phyloP scores from a whole-genome alignment of 2,797 vertebrate species.

The Otolemur crassicaudatus region DNA sequence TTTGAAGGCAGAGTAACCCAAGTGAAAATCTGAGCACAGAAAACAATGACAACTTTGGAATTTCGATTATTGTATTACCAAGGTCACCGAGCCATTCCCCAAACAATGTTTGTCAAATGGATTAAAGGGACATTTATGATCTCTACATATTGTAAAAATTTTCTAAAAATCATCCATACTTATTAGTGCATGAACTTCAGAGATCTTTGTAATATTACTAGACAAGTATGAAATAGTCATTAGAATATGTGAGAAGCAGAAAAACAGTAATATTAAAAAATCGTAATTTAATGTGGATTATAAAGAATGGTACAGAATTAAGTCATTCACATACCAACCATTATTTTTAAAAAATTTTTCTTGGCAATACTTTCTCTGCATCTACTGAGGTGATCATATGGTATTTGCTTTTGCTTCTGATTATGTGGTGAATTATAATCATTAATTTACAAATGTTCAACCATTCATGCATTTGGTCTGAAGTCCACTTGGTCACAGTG shows the following conservation, averaged over 20 bases:
- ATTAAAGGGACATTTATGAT: background rate
- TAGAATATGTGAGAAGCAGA: background rate
- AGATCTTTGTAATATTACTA: background rate
- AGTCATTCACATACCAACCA: background rate
- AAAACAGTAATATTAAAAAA: background rate
- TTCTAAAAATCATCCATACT: background rate
- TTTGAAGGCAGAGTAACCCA: background rate
- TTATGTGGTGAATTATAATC: background rate
- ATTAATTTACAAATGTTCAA: background rate
- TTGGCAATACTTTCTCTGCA: background rate
- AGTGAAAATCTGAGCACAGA: background rate
- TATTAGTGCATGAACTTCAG: background rate
- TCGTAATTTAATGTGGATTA: background rate
- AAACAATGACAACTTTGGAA: background rate
- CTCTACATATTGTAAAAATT: background rate
- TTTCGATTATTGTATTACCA: background rate
- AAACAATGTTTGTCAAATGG: conserved; percentile 5
- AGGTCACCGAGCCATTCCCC: background rate
- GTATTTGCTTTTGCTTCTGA: background rate
- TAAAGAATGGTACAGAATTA: background rate
- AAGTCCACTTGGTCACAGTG: background rate
- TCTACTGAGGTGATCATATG: background rate
- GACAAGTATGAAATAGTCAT: background rate
- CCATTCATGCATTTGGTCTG: background rate
- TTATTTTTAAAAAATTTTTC: background rate